Evolutionary conservation across 2,888 invertebrate species (phyloP), one percentile per base, ranked within the genome.

Genomic region (Sinohyriopsis cumingii): DNA sequence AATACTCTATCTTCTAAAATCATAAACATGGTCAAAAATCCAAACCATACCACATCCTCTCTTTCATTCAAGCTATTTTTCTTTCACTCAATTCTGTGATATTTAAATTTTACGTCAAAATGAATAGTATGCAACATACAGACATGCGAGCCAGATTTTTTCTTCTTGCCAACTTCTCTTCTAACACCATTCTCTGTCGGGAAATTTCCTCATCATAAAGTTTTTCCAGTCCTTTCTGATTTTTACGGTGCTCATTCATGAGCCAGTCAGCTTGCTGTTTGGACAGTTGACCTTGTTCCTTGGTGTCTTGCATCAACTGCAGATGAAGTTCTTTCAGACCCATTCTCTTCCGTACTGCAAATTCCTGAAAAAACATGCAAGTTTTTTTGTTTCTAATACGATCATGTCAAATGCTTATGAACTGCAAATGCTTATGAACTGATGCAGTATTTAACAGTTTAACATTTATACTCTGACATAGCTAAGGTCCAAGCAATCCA

Each of bases 141-240:
- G 81, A 82, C 61, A 79, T 75, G 61, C 80, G 77, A 22, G 87
- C 87, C n/a, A 89, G 80, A n/a, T 84, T 85, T 69, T 84, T 81
- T 60, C 89, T 71, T 56, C 82, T 73, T 0, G 86, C 86, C 19
- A 89, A 74, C 69, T 89, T 89, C 75, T 89, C 89, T 69, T 89
- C 88, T 63, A 89, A 81, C 3, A 75, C 73, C 83, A 87, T 84
- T 33, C 88, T 80, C 76, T 89, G 89, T 54, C 83, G 73, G 5
- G 88, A 86, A 59, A 89, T 86, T 67, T 89, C 88, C 59, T 89
- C 87, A 75, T 89, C 88, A 61, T 86, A 88, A 66, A 84, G 69
- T 56, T 78, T 75, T 63, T 89, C 87, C 9, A 89, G 70, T 2
- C 74, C 72, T 3, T 83, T 83, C 77, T 87, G 86, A 63, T 80